Base-by-base conservation (phyloP, 1,140 invertebrate species). In the Magallana angulata region DNA sequence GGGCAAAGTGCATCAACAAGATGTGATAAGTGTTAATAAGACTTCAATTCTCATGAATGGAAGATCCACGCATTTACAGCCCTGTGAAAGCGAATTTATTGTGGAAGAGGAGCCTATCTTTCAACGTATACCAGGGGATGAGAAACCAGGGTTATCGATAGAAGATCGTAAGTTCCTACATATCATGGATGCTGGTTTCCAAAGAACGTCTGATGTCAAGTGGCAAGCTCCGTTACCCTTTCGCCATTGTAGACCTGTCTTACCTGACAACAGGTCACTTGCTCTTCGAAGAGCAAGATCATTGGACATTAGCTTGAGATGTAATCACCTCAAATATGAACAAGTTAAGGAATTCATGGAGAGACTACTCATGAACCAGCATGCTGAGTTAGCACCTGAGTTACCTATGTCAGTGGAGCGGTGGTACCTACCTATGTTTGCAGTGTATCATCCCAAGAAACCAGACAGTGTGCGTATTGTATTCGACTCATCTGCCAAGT, bases 401-500 rank as follows among this genome's bases (percentile, higher is more conserved):
- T 24, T 24, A 24, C 24, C 24, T 24, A 24, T 24, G 24, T 24
- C 24, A 24, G 24, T 24, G 24, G 24, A 87, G 71, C n/a, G 57
- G 24, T 90, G 89, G 89, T 90, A 90, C 30, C 57, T 90, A 12
- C 87, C 87, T 1, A 84, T 86, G 7, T 90, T 86, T 30, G 82
- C 62, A 5, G 89, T 88, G 1, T 85, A 64, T n/a, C 87, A 88
- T 58, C 87, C 81, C 2, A 48, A 84, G 11, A 90, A 87, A 4
- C 59, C 62, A 30, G 87, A 57, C 58, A 84, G 68, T 59, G 62
- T 88, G 7, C 68, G 85, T 0, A 36, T 59, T 0, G 87, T 91
- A 3, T 90, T 90, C 85, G 90, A 90, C 16, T 88, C 86, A 1
- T 80, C 84, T 6, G 24, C 88, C n/a, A 57, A 87, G 56, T 85